Evolutionary conservation across 2,797 vertebrate genomes (phyloP).

Genomic region (Eupleurogrammus muticus): DNA sequence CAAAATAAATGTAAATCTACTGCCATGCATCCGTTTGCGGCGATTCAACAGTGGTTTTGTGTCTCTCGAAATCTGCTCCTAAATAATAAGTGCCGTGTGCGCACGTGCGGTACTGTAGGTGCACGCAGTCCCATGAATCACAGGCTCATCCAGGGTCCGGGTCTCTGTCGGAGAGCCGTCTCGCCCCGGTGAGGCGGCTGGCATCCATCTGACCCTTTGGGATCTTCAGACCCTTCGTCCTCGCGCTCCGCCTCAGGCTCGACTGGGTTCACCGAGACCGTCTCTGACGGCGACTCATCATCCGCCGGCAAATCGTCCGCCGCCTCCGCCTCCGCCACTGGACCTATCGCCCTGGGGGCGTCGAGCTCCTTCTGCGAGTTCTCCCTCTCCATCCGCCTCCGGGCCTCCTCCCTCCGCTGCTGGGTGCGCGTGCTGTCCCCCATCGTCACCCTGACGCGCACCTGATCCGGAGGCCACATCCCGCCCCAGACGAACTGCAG

Average conservation of each 20-base stretch:
- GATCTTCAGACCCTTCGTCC: slow-evolving; percentile 53
- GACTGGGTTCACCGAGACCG: slow-evolving; percentile 43
- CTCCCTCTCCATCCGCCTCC: slow-evolving; percentile 80
- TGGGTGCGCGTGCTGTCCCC: slow-evolving; percentile 84
- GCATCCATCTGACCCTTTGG: slow-evolving; percentile 22
- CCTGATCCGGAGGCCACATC: slow-evolving; percentile 86
- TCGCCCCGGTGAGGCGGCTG: slow-evolving; percentile 52
- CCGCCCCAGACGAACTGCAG: slow-evolving; percentile 91
- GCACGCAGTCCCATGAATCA: slow-evolving; percentile 51
- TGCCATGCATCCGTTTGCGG: slow-evolving; percentile 30
- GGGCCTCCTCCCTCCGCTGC: slow-evolving; percentile 81
- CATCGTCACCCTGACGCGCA: slow-evolving; percentile 84
- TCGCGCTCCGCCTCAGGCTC: slow-evolving; percentile 34
- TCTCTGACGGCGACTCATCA: slow-evolving; percentile 50
- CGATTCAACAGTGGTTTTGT: slow-evolving; percentile 16
- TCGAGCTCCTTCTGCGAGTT: slow-evolving; percentile 72
- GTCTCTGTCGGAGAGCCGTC: slow-evolving; percentile 78
- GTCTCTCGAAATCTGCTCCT: not conserved
- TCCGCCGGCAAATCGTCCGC: slow-evolving; percentile 44
- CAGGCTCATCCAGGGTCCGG: slow-evolving; percentile 78
- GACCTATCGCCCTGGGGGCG: slow-evolving; percentile 62
- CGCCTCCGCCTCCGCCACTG: slow-evolving; percentile 58
- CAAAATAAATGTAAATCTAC: slow-evolving; percentile 25
- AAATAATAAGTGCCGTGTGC: not conserved
- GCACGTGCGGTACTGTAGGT: slow-evolving; percentile 1